Conservation (phyloP, 1,140 invertebrate species). For the Anastrepha obliqua region DNA sequence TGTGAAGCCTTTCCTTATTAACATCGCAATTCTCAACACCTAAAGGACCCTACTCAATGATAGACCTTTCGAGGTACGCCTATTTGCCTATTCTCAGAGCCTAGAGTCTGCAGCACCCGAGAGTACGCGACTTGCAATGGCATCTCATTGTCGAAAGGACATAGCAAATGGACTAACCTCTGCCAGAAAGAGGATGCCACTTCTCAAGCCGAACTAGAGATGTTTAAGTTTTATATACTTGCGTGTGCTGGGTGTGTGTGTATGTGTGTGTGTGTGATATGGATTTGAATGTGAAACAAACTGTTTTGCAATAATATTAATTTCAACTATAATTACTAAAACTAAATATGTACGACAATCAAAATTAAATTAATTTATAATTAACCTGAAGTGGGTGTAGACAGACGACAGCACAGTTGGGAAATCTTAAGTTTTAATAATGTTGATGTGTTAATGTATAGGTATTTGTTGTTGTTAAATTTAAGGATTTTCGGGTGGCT, state of each 20-base stretch:
- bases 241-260: not conserved
- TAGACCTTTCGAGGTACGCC: too few relatives aligned
- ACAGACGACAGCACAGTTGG: slow-evolving; percentile 27
- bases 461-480: not conserved
- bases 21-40: too few relatives aligned
- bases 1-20: too few relatives aligned
- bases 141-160: too few relatives aligned
- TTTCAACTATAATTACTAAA: slow-evolving; percentile 48
- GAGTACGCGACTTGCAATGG: too few relatives aligned
- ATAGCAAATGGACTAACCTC: too few relatives aligned
- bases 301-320: slow-evolving; percentile 13
- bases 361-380: slow-evolving; percentile 45
- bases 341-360: slow-evolving; percentile 28
- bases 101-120: too few relatives aligned
- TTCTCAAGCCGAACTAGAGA: too few relatives aligned
- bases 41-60: too few relatives aligned
- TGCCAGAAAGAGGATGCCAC: too few relatives aligned
- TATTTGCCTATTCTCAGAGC: too few relatives aligned
- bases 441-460: not conserved
- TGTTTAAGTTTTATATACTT: not conserved
- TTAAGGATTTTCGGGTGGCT: slow-evolving; percentile 68
- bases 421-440: slow-evolving; percentile 38
- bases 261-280: not conserved
- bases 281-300: slow-evolving; percentile 31
- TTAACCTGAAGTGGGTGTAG: slow-evolving; percentile 32